Percentiles rank a stretch among this genome's conserved stretches.
These are phyloP conservation scores for Mamestra brassicae DNA, from an alignment of 2,888 invertebrate species.

Conservation along the genomic window DNA sequence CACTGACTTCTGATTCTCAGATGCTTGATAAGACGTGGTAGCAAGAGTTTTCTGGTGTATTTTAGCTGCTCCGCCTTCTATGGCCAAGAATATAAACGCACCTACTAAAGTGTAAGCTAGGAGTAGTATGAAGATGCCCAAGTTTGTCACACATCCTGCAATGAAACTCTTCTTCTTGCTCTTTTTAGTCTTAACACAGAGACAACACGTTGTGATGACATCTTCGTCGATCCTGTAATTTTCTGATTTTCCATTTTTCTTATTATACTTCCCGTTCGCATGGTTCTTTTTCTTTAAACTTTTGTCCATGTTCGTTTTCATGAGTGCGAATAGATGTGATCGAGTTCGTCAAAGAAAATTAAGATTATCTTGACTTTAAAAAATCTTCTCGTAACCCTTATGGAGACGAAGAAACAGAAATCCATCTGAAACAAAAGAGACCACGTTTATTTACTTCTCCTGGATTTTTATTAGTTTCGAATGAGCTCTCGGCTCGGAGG, in stretches of 20 bases:
- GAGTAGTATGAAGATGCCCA: conserved; percentile 95
- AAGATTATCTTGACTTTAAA: conserved; percentile 53
- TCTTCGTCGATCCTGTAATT: conserved; percentile 83
- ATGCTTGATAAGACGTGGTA: conserved; percentile 86
- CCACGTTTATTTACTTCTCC: conserved; percentile 53
- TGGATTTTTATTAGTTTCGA: conserved; percentile 60
- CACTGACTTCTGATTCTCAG: conserved; percentile 79
- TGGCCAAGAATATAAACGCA: conserved; percentile 96
- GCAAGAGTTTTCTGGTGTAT: conserved; percentile 89
- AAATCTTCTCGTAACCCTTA: conserved; percentile 47
- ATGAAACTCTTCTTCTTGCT: conserved; percentile 87
- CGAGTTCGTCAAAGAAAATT: conserved; percentile 43
- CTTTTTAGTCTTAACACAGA: conserved; percentile 88
- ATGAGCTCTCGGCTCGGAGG: conserved; percentile 65
- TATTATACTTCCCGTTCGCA: conserved; percentile 86
- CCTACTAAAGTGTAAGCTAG: conserved; percentile 94
- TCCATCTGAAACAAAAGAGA: conserved; percentile 74
- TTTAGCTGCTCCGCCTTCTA: conserved; percentile 93
- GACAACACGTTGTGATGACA: conserved; percentile 85
- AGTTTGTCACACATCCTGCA: conserved; percentile 94
- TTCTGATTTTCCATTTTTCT: conserved; percentile 85
- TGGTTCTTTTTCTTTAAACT: conserved; percentile 85
- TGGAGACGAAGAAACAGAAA: conserved; percentile 52
- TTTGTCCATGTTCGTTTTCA: conserved; percentile 85
- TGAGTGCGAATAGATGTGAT: conserved; percentile 23